Conservation (phyloP, 2,113 vertebrate species). For the Semicossyphus pulcher region DNA sequence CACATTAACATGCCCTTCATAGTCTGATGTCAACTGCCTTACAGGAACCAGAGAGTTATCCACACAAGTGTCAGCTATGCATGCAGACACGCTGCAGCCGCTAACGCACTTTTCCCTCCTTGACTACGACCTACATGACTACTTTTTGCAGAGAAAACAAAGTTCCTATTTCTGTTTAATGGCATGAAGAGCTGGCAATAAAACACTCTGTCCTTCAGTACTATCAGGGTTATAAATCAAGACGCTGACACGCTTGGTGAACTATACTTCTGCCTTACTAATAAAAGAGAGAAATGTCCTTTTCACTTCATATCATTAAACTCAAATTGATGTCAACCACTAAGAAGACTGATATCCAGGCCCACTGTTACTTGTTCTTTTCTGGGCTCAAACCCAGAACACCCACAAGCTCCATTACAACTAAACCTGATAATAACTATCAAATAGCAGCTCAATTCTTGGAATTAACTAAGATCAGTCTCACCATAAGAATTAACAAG, state of each 20-base stretch:
- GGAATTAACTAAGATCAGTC: not conserved
- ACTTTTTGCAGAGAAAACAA: too few relatives aligned
- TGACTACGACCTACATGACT: not conserved
- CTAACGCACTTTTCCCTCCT: not conserved
- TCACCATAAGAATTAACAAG: conserved; percentile 30
- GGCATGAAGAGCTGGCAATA: too few relatives aligned
- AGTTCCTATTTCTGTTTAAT: too few relatives aligned
- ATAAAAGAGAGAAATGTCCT: too few relatives aligned
- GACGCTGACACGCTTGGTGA: too few relatives aligned
- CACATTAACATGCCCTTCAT: conserved; percentile 26
- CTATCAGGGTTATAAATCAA: too few relatives aligned
- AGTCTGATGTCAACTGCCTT: conserved; percentile 24
- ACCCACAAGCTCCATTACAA: not conserved
- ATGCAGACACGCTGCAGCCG: not conserved
- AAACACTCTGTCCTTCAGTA: too few relatives aligned
- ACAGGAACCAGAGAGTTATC: conserved; percentile 6
- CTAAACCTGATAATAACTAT: not conserved
- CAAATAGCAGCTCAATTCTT: conserved; percentile 2
- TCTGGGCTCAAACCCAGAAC: not conserved
- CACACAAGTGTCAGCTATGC: conserved; percentile 3
- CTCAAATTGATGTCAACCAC: too few relatives aligned
- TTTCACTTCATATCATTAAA: too few relatives aligned
- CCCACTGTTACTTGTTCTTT: not conserved
- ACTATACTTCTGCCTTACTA: too few relatives aligned
- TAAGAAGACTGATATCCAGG: too few relatives aligned